Conservation (phyloP, 2,797 vertebrate species). For the Paedocypris micromegethes region DNA sequence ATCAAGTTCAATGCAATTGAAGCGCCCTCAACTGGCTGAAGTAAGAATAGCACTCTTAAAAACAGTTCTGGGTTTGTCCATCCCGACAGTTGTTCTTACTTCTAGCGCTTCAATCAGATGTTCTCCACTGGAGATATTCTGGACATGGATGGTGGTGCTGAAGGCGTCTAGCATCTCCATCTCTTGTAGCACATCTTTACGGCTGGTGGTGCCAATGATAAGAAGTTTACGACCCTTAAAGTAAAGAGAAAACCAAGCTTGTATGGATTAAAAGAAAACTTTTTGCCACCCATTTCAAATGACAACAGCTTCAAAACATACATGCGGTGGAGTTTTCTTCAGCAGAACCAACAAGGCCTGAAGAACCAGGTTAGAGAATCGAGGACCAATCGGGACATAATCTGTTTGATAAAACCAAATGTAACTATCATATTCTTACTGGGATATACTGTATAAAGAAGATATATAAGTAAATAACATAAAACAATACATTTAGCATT, state of each 20-base stretch:
- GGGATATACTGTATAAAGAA: neutral
- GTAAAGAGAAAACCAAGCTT: conserved; percentile 3
- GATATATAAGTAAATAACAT: too few species aligned
- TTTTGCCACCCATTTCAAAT: neutral
- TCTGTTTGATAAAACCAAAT: conserved; percentile 57
- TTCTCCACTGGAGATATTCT: conserved; percentile 88
- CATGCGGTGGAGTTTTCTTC: conserved; percentile 81
- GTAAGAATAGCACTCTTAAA: neutral
- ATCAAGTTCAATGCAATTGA: neutral
- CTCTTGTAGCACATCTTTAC: conserved; percentile 94
- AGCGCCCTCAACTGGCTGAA: conserved; percentile 4
- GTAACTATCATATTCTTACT: neutral
- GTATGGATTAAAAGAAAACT: neutral
- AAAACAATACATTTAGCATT: too few species aligned
- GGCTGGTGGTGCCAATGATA: conserved; percentile 94
- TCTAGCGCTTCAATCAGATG: conserved; percentile 92
- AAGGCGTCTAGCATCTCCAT: conserved; percentile 98
- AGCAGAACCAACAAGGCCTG: conserved; percentile 81
- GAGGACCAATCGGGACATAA: conserved; percentile 84
- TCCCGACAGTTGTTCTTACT: conserved; percentile 60
- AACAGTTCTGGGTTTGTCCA: neutral
- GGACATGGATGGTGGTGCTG: conserved; percentile 91
- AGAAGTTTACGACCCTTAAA: conserved; percentile 88
- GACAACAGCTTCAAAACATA: conserved; percentile 50
- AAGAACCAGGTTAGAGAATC: conserved; percentile 82